phyloP scores from a whole-genome alignment of 2,888 invertebrate genomes.

The Linnaemya tessellans region DNA sequence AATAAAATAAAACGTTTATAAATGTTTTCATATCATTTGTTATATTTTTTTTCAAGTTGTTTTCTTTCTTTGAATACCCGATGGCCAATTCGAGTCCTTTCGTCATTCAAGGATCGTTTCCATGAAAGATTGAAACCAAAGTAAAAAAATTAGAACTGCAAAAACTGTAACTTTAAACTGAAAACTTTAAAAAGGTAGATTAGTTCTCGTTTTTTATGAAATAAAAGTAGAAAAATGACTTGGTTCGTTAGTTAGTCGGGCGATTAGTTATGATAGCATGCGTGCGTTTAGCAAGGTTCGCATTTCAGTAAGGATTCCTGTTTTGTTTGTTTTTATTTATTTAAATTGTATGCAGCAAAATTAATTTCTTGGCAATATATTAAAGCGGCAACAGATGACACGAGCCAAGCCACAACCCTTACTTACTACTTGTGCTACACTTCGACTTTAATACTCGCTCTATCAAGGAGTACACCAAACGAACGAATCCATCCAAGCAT shows the following conservation, averaged over 20 bases:
- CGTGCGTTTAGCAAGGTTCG: slow-evolving; percentile 12
- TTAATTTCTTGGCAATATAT: slow-evolving; percentile 71
- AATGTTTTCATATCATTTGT: slow-evolving; percentile 61
- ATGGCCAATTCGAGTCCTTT: slow-evolving; percentile 62
- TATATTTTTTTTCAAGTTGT: slow-evolving; percentile 11
- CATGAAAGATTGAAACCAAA: slow-evolving; percentile 37
- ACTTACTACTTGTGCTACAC: slow-evolving; percentile 37
- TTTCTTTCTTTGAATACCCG: slow-evolving; percentile 37
- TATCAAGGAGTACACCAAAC: slow-evolving; percentile 26
- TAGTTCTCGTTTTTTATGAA: slow-evolving; percentile 12
- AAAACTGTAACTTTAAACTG: slow-evolving; percentile 6
- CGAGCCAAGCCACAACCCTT: slow-evolving; percentile 71
- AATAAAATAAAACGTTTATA: slow-evolving; percentile 56
- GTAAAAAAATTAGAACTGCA: slow-evolving; percentile 2
- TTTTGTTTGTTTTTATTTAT: slow-evolving; percentile 12
- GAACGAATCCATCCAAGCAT: slow-evolving; percentile 27
- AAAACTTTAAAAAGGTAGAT: slow-evolving; percentile 5
- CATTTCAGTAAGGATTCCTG: slow-evolving; percentile 9
- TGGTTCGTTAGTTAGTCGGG: slow-evolving; percentile 5
- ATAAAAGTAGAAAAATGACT: slow-evolving; percentile 14
- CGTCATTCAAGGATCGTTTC: slow-evolving; percentile 56
- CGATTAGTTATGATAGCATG: slow-evolving; percentile 16
- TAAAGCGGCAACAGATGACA: slow-evolving; percentile 73
- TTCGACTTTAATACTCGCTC: slow-evolving; percentile 13
- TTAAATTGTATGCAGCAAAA: slow-evolving; percentile 67